A percentile compares a stretch with the other conserved stretches of the same genome.
Evolutionary conservation across 2,888 invertebrate genomes (phyloP).

Genomic region (Microctonus aethiopoides): DNA sequence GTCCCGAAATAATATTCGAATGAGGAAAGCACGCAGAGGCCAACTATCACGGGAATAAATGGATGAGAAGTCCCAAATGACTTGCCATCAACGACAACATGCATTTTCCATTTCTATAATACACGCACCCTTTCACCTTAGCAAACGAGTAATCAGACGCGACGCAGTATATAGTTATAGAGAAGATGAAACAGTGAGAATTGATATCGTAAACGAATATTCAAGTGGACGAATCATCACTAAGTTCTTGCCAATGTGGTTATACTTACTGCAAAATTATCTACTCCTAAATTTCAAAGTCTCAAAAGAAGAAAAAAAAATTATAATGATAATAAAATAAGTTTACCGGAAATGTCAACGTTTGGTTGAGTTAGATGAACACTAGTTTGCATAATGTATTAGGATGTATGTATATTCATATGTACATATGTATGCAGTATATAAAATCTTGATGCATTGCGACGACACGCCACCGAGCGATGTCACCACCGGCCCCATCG

Average conservation of each 20-base stretch:
- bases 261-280: background rate
- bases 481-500: constrained; percentile 57
- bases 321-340: background rate
- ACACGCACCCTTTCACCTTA: constrained; percentile 1
- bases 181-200: background rate
- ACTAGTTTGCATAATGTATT: background rate
- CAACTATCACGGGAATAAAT: constrained; percentile 36
- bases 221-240: background rate
- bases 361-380: constrained; percentile 28
- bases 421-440: constrained; percentile 24
- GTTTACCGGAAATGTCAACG: constrained; percentile 33
- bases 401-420: background rate
- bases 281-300: background rate
- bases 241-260: background rate
- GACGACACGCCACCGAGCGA: constrained; percentile 52
- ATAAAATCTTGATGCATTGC: constrained; percentile 58
- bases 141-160: background rate
- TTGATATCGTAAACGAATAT: background rate
- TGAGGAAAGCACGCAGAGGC: constrained; percentile 6
- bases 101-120: constrained; percentile 33
- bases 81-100: constrained; percentile 35
- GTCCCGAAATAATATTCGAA: constrained; percentile 6
- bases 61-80: constrained; percentile 36
- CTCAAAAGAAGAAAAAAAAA: background rate
- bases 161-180: background rate